phyloP scores from a whole-genome alignment of 1,140 invertebrate species.

The Drosophila parabipectinata region DNA sequence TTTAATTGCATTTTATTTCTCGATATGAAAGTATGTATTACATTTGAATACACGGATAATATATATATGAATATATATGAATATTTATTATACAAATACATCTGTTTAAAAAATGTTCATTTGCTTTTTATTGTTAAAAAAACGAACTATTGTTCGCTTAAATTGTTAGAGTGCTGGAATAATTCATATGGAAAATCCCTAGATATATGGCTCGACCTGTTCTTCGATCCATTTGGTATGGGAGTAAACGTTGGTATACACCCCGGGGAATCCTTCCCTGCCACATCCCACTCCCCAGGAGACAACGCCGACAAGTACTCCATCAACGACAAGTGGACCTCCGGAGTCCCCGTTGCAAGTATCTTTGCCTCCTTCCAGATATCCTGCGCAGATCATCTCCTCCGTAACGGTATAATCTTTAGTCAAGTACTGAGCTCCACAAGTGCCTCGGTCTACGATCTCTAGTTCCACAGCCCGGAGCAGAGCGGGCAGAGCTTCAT shows the following conservation, averaged over 20 bases:
- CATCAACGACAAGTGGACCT: slow-evolving; percentile 60
- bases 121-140: neutral
- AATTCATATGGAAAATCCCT: neutral
- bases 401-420: slow-evolving; percentile 85
- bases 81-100: no score
- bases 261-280: slow-evolving; percentile 63
- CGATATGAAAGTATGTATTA: no score
- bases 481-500: slow-evolving; percentile 49
- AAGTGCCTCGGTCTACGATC: slow-evolving; percentile 71
- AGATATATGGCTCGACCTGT: slow-evolving; percentile 59
- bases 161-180: slow-evolving; percentile 42
- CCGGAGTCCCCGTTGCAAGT: slow-evolving; percentile 66
- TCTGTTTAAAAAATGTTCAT: no score
- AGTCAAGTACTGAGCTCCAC: slow-evolving; percentile 59
- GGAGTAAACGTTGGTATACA: slow-evolving; percentile 64
- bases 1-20: no score
- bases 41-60: no score
- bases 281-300: slow-evolving; percentile 71
- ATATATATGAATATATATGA: no score
- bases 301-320: slow-evolving; percentile 58
- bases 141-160: slow-evolving; percentile 40
- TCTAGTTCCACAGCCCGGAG: slow-evolving; percentile 81
- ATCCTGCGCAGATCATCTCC: slow-evolving; percentile 90
- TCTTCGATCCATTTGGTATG: slow-evolving; percentile 69
- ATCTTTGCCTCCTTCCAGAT: slow-evolving; percentile 61